Evolutionary conservation across 2,797 vertebrate species (phyloP), one percentile per base, ranked within the genome.

Genomic region (Okamejei kenojei): DNA sequence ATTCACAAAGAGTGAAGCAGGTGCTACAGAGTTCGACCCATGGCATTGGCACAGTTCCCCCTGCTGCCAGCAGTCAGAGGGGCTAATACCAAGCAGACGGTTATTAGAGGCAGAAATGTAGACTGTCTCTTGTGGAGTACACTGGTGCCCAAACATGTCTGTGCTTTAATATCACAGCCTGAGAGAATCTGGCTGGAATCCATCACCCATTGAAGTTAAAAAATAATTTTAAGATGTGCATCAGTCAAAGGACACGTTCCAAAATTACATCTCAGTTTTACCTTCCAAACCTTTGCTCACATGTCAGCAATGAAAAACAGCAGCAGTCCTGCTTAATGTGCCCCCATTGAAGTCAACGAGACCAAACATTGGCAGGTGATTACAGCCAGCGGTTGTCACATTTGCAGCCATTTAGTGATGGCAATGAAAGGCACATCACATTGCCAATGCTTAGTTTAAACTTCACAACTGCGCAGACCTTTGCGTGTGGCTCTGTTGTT

Each of bases 61-160:
- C 61, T 35, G 61, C 63, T 32, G n/a, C 84, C 84, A 88, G 15
- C 7, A 63, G 63, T 68, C 84, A 88, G 63, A 65, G 8, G 17
- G 68, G 63, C n/a, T 88, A 88, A 88, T 88, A 68, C 65, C n/a
- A 88, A 68, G 21, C 84, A 88, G 84, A 88, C 19, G 61, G 29
- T 68, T 68, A 35, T 68, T 88, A 35, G 84, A 63, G 35, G 7
- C n/a, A 35, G 84, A 63, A 68, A 0, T 32, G 84, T 2, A 21
- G n/a, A 7, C 84, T 23, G 61, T 35, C 84, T 68, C 63, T 65
- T 68, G 61, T 88, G 63, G n/a, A 35, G 21, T 35, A 68, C 7
- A 9, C 17, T 65, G 61, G 7, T 88, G 61, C n/a, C n/a, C 61
- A 65, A 19, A 88, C 63, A 88, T 35, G n/a, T 68, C 84, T 68